Percentiles rank a stretch among this genome's conserved stretches.
These are phyloP conservation scores for Idaea aversata DNA, from an alignment of 2,888 invertebrate species.

Conservation along the genomic window DNA sequence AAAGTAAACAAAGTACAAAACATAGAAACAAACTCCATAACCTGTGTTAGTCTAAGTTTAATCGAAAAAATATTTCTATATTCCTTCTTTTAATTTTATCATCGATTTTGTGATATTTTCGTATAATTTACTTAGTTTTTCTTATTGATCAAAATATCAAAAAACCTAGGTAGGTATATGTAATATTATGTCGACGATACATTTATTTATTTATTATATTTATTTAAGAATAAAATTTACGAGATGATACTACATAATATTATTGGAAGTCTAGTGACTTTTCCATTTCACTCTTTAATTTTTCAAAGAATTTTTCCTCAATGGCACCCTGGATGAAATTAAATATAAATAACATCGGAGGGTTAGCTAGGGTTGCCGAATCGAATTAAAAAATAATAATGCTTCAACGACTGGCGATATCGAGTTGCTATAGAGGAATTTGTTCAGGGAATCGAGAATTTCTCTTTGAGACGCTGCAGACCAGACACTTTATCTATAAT, in stretches of 20 bases:
- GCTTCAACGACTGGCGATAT: constrained; percentile 31
- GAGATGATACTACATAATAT: background rate
- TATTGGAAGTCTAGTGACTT: background rate
- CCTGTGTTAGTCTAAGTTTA: too few species aligned
- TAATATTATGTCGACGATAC: too few species aligned
- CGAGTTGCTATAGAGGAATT: constrained; percentile 20
- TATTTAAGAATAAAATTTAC: too few species aligned
- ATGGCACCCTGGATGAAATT: constrained; percentile 44
- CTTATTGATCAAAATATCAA: too few species aligned
- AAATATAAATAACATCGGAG: constrained; percentile 62
- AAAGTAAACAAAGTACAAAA: too few species aligned
- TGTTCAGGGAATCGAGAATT: constrained; percentile 2
- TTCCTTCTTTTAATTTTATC: too few species aligned
- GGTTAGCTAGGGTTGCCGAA: constrained; percentile 46
- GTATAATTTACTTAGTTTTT: too few species aligned
- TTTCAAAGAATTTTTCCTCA: constrained; percentile 34
- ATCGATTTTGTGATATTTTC: too few species aligned
- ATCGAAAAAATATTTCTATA: too few species aligned
- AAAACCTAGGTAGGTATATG: too few species aligned
- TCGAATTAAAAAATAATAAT: constrained; percentile 64
- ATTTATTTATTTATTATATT: too few species aligned
- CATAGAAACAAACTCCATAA: too few species aligned
- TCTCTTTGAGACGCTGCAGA: background rate
- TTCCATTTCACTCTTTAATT: constrained; percentile 9
- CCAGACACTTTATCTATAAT: background rate